Conservation (phyloP, 2,113 vertebrate species). For the Romanogobio albipinnatus region DNA sequence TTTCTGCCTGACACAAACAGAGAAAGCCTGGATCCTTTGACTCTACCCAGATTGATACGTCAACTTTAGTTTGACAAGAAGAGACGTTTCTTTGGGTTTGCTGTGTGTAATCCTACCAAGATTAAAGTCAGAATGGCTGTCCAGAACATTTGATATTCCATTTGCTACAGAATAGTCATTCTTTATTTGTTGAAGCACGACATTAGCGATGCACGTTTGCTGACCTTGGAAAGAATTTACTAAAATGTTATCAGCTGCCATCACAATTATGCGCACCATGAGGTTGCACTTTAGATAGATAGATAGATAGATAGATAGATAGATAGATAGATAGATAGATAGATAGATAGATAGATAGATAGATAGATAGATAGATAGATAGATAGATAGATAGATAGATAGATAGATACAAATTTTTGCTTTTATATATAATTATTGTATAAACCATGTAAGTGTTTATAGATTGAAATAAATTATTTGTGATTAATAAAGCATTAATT, state of each 20-base stretch:
- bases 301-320: too few species aligned
- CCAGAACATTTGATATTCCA: constrained; percentile 35
- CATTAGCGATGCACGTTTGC: constrained; percentile 29
- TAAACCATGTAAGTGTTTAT: too few species aligned
- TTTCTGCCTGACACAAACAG: constrained; percentile 27
- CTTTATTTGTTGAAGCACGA: constrained; percentile 33
- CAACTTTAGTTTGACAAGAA: constrained; percentile 34
- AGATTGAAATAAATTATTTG: too few species aligned
- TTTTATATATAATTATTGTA: too few species aligned
- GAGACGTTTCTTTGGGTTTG: constrained; percentile 32
- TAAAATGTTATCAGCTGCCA: constrained; percentile 7
- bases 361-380: too few species aligned
- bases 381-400: not conserved
- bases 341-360: too few species aligned
- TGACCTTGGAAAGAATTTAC: constrained; percentile 41
- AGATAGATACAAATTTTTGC: not conserved
- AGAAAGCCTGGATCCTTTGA: constrained; percentile 53
- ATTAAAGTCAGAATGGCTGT: constrained; percentile 29
- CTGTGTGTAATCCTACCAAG: constrained; percentile 37
- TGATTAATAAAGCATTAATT: too few species aligned
- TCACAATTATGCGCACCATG: not conserved
- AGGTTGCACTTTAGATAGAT: not conserved
- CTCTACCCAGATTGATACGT: constrained; percentile 23
- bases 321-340: too few species aligned
- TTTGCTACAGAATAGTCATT: constrained; percentile 4